A percentile compares a stretch with the other conserved stretches of the same genome.
Evolutionary conservation across 2,888 invertebrate genomes (phyloP).

Genomic region (Leucoptera coffeella): DNA sequence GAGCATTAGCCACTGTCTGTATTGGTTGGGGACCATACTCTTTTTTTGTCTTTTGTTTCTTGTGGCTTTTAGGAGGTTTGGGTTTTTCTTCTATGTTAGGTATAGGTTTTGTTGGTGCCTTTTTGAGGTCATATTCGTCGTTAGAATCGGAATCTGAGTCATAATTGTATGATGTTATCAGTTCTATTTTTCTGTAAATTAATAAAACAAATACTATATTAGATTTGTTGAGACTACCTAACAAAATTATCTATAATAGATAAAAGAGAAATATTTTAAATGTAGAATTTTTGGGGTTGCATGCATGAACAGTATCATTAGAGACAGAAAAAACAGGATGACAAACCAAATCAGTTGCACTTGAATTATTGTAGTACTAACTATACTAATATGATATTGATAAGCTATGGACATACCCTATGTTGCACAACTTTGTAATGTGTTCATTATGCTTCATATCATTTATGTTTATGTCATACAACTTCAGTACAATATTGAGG

Average conservation of each 20-base stretch:
- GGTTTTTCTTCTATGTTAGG: background rate
- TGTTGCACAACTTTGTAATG: too few species aligned
- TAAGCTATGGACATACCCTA: too few species aligned
- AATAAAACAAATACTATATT: slow-evolving; percentile 2
- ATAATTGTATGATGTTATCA: slow-evolving; percentile 51
- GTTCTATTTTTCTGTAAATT: slow-evolving; percentile 45
- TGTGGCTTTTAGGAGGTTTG: slow-evolving; percentile 10
- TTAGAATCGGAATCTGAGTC: slow-evolving; percentile 51
- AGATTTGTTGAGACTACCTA: background rate
- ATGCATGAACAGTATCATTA: too few species aligned
- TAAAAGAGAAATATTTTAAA: background rate
- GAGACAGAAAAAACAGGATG: too few species aligned
- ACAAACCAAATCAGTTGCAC: too few species aligned
- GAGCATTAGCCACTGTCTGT: too few species aligned
- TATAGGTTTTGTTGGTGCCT: slow-evolving; percentile 2
- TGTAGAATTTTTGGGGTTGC: too few species aligned
- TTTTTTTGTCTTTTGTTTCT: slow-evolving; percentile 20
- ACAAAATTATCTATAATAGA: background rate
- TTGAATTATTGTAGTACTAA: too few species aligned
- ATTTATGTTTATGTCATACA: too few species aligned
- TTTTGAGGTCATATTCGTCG: slow-evolving; percentile 23
- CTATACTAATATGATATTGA: too few species aligned
- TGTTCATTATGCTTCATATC: too few species aligned
- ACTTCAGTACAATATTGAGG: too few species aligned
- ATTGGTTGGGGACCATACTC: slow-evolving; percentile 25